Evolutionary conservation across 2,113 vertebrate species (phyloP).

Genomic region (Neolamprologus tretocephalus): DNA sequence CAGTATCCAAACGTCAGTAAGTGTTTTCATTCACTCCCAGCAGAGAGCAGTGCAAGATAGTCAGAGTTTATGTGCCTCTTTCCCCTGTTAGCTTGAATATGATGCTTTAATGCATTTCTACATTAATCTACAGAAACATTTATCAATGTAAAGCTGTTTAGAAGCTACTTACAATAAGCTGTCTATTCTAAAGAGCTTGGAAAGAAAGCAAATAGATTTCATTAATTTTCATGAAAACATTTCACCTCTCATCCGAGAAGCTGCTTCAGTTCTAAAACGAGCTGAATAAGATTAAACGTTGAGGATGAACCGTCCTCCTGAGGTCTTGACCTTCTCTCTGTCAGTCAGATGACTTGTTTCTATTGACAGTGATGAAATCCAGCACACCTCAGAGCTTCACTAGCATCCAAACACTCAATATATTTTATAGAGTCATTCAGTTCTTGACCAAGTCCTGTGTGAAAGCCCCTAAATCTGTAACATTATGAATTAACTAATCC

Average conservation of each 20-base stretch:
- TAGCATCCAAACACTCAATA: too few species aligned
- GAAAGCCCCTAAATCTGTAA: neutral
- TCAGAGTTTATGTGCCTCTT: neutral
- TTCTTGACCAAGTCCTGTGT: neutral
- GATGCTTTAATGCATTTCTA: neutral
- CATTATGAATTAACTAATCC: neutral
- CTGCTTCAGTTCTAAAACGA: neutral
- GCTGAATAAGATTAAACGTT: neutral
- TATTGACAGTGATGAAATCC: too few species aligned
- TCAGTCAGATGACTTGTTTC: too few species aligned
- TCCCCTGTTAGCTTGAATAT: neutral
- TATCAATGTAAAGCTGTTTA: neutral
- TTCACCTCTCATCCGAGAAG: neutral
- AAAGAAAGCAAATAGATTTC: neutral
- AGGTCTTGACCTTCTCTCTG: too few species aligned
- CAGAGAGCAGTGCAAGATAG: neutral
- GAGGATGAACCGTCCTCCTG: neutral
- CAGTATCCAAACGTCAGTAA: neutral
- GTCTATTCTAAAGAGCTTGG: neutral
- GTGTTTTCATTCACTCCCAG: neutral
- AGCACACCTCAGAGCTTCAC: accelerated
- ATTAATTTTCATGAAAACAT: neutral
- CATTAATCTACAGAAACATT: neutral
- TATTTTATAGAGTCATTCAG: neutral
- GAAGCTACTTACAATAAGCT: accelerated